These are phyloP conservation scores for Cecropterus lyciades DNA, from an alignment of 1,140 invertebrate species.

Conservation along the genomic window DNA sequence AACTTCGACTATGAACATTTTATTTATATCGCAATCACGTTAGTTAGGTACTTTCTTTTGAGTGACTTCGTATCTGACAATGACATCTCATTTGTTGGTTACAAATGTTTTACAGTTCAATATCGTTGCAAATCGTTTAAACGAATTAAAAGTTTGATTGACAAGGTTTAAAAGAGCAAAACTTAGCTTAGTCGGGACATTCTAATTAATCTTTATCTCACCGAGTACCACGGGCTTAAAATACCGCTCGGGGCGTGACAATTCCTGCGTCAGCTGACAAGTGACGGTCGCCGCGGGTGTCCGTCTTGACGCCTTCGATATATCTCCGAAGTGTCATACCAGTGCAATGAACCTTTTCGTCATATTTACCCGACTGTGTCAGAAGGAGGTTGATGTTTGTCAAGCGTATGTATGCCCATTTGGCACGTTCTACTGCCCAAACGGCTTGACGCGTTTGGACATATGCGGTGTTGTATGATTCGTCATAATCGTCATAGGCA, in stretches of 20 bases:
- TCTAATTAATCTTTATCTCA: conserved; percentile 33
- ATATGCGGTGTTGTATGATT: too few relatives aligned
- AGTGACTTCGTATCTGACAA: too few relatives aligned
- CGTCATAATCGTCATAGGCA: too few relatives aligned
- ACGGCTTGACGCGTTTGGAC: too few relatives aligned
- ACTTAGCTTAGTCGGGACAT: conserved; percentile 7
- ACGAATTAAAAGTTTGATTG: conserved; percentile 11
- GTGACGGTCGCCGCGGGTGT: conserved; percentile 30
- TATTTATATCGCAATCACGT: too few relatives aligned
- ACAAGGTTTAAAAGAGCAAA: conserved; percentile 11
- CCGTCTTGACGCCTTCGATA: conserved; percentile 14
- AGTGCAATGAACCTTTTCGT: conserved; percentile 10
- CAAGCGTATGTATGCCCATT: too few relatives aligned
- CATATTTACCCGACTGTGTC: too few relatives aligned
- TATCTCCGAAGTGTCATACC: conserved; percentile 24
- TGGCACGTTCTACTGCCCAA: too few relatives aligned
- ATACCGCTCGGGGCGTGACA: conserved; percentile 28
- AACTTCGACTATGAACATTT: too few relatives aligned
- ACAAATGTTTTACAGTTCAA: neutral
- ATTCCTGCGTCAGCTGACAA: conserved; percentile 23
- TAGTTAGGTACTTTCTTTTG: too few relatives aligned
- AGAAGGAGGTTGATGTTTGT: too few relatives aligned
- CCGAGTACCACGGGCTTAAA: conserved; percentile 24
- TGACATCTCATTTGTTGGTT: neutral
- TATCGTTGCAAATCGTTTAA: neutral